These are phyloP conservation scores for Dromococcyx pavoninus DNA, from an alignment of 2,797 vertebrate species.

Conservation along the genomic window DNA sequence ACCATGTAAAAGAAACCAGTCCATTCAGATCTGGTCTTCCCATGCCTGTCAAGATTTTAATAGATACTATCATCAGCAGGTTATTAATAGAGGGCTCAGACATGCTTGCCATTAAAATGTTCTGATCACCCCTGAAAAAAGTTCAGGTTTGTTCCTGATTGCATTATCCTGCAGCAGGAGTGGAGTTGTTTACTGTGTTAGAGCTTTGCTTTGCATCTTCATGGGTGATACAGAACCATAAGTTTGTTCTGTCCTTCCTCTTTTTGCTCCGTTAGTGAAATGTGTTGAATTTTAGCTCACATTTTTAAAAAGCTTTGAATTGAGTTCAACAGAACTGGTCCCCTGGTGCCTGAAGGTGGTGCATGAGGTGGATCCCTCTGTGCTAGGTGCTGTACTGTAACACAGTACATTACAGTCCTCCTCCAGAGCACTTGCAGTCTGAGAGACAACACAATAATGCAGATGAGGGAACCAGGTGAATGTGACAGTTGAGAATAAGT, in stretches of 20 bases:
- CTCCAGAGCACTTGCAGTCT: background rate
- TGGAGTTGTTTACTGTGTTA: background rate
- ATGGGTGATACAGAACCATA: background rate
- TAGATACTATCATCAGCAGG: background rate
- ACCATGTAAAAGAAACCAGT: background rate
- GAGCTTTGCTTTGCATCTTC: background rate
- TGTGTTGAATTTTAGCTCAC: background rate
- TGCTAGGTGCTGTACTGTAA: background rate
- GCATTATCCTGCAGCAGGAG: background rate
- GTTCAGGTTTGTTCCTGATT: background rate
- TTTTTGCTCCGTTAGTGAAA: background rate
- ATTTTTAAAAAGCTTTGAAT: background rate
- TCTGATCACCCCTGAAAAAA: background rate
- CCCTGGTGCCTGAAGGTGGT: background rate
- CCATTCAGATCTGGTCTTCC: background rate
- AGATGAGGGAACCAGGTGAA: background rate
- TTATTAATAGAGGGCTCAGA: background rate
- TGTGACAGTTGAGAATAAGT: background rate
- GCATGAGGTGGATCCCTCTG: background rate
- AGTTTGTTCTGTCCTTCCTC: background rate
- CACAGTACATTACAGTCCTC: background rate
- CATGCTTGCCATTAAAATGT: background rate
- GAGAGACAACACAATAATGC: accelerated
- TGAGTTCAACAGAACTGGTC: background rate
- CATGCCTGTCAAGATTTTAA: background rate